These are phyloP conservation scores for Apodemia duryi DNA, from an alignment of 2,888 invertebrate species.

Conservation along the genomic window DNA sequence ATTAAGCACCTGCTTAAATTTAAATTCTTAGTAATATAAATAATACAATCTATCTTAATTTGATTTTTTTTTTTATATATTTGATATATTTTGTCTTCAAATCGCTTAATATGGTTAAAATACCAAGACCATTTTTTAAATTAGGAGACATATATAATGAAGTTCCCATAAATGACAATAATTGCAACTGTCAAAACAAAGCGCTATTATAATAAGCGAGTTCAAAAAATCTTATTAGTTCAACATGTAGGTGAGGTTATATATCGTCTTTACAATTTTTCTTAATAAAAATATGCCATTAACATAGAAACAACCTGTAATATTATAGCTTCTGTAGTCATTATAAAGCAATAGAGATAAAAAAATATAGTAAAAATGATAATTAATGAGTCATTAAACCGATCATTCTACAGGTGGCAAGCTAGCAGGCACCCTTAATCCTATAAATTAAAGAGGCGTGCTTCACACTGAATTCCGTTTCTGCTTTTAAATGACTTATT, in stretches of 20 bases:
- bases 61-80: too few species aligned
- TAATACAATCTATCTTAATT: too few species aligned
- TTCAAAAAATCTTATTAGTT: not conserved
- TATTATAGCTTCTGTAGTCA: constrained; percentile 14
- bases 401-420: constrained; percentile 69
- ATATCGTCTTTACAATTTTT: constrained; percentile 2
- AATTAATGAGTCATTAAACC: constrained; percentile 25
- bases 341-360: constrained; percentile 14
- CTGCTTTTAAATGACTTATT: constrained; percentile 34
- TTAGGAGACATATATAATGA: not conserved
- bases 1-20: too few species aligned
- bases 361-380: constrained; percentile 15
- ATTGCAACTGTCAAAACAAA: not conserved
- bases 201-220: not conserved
- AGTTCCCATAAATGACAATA: not conserved
- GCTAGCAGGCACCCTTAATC: constrained; percentile 59
- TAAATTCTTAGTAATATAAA: too few species aligned
- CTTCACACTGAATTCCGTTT: constrained; percentile 48
- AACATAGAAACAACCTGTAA: constrained; percentile 6
- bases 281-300: constrained; percentile 3
- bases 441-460: constrained; percentile 56
- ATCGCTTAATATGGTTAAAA: too few species aligned
- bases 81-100: too few species aligned
- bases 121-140: too few species aligned
- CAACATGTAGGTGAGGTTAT: not conserved